Evolutionary conservation across 2,797 vertebrate species (phyloP).

Genomic region (Gallinago nigripennis): DNA sequence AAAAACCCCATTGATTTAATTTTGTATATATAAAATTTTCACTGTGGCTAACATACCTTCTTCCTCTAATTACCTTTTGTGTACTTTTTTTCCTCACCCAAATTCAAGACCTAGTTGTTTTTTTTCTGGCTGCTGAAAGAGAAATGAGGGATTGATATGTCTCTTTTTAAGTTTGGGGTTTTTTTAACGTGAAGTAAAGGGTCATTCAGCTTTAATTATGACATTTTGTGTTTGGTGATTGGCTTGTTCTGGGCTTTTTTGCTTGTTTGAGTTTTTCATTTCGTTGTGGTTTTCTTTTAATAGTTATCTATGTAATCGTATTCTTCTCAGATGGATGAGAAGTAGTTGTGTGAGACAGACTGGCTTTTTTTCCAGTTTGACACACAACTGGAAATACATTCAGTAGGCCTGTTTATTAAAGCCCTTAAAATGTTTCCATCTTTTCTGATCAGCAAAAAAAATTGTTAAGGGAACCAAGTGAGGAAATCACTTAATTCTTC

Average conservation of each 20-base stretch:
- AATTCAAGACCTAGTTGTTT: not conserved
- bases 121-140: not conserved
- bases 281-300: not conserved
- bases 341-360: not conserved
- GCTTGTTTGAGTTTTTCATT: not conserved
- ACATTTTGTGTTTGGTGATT: not conserved
- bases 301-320: not conserved
- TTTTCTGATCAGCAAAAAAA: not conserved
- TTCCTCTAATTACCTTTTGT: not conserved
- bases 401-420: not conserved
- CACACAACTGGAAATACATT: not conserved
- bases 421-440: not conserved
- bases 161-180: not conserved
- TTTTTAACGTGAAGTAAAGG: not conserved
- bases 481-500: constrained; percentile 15
- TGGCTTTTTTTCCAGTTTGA: not conserved
- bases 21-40: not conserved
- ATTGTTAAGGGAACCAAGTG: not conserved
- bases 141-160: not conserved
- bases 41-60: fast-evolving
- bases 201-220: not conserved
- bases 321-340: not conserved
- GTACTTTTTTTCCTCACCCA: not conserved
- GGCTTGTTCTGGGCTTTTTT: fast-evolving
- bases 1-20: not conserved